These are phyloP conservation scores for Orestias chungarensis DNA, from an alignment of 2,797 vertebrate genomes.

Conservation along the genomic window DNA sequence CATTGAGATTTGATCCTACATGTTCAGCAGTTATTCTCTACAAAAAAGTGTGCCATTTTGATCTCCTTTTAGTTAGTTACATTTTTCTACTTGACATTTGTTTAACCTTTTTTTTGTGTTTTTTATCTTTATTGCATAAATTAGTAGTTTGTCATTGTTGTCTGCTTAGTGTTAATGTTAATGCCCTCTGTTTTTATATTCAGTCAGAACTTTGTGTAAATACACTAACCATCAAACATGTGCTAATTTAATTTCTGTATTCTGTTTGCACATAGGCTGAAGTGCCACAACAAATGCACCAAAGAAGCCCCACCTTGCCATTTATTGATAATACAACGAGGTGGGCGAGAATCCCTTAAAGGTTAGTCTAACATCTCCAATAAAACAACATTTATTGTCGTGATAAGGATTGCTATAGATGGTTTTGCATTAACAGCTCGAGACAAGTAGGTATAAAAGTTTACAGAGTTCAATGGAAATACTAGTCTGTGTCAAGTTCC, in stretches of 20 bases:
- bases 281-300: conserved; percentile 99
- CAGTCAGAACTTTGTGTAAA: conserved; percentile 2
- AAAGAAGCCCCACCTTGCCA: conserved; percentile 99
- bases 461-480: background rate
- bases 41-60: background rate
- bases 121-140: conserved; percentile 16
- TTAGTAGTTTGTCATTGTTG: conserved; percentile 2
- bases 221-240: background rate
- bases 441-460: background rate
- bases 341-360: conserved; percentile 85
- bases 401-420: background rate
- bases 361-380: conserved; percentile 46
- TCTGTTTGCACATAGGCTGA: conserved; percentile 83
- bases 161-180: background rate
- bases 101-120: conserved; percentile 6
- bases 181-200: background rate
- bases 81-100: background rate
- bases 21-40: background rate
- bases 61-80: background rate
- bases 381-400: background rate
- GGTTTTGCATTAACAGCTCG: background rate
- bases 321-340: conserved; percentile 96
- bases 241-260: conserved; percentile 6
- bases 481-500: background rate
- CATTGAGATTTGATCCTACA: conserved; percentile 3